Base-by-base conservation (phyloP, 2,888 invertebrate genomes). In the Drosophila gaucha region DNA sequence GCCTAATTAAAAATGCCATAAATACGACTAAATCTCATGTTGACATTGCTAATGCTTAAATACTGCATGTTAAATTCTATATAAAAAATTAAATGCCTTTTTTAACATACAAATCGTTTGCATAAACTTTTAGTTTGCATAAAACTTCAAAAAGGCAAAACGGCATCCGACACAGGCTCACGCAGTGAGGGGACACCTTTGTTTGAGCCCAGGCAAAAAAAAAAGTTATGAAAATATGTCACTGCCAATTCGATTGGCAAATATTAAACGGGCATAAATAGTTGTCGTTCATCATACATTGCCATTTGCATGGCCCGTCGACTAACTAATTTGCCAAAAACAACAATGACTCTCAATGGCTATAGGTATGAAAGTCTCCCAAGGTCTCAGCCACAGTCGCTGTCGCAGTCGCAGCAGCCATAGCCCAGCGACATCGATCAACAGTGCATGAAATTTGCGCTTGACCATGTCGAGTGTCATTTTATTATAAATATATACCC, bases 1-100 rank as follows among this genome's bases (percentile, higher is more conserved):
- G 74, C 36, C 78, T 80, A 80, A 86, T 83, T 83, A 83, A 80
- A 74, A 86, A 75, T 80, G 63, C 78, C 86, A 86, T 83, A 84
- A 83, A 68, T 57, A 66, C 69, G 22, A 36, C 51, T 52, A 38
- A 49, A 51, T 28, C 50, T 50, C 36, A 43, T 20, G 59, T 68
- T 71, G 79, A 67, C 72, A 78, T 64, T 65, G 72, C 46, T 57
- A 54, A 64, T 58, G 57, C n/a, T 9, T 57, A 56, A 67, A 67
- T 56, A 39, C 18, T 46, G 24, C 26, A 50, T 59, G 18, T 14
- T 36, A 18, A 57, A 18, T 51, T 62, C 16, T 44, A 64, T 66
- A 66, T 52, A 47, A 57, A n/a, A 67, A 65, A 65, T 60, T 51
- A 66, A 75, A 79, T 70, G 74, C 66, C 63, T 67, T 79, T 76